phyloP scores from a whole-genome alignment of 2,113 vertebrate genomes.

The Myxocyprinus asiaticus region DNA sequence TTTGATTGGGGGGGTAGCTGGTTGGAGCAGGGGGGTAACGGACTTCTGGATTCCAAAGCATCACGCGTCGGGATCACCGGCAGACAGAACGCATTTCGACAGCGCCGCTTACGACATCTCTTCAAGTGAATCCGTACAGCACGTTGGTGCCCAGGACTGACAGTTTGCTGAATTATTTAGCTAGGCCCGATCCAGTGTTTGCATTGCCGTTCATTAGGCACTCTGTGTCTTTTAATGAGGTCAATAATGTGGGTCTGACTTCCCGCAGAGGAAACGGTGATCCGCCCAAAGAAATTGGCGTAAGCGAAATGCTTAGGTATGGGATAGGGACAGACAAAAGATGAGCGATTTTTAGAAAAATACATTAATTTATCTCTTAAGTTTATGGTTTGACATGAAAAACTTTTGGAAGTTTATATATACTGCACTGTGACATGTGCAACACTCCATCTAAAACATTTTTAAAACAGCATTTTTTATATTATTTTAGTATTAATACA shows the following conservation, averaged over 20 bases:
- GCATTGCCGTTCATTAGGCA: constrained; percentile 69
- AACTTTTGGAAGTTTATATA: too few species aligned
- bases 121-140: constrained; percentile 67
- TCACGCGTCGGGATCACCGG: constrained; percentile 59
- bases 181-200: constrained; percentile 57
- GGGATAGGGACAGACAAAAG: neutral
- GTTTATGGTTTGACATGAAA: too few species aligned
- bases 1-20: constrained; percentile 39
- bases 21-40: constrained; percentile 42
- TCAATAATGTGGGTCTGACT: constrained; percentile 58
- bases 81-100: constrained; percentile 51
- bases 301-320: constrained; percentile 41
- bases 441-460: too few species aligned
- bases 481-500: too few species aligned
- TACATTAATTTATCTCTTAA: neutral
- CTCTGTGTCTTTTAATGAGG: constrained; percentile 73
- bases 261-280: constrained; percentile 23
- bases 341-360: neutral
- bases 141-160: constrained; percentile 60
- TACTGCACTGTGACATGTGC: too few species aligned
- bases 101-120: constrained; percentile 59
- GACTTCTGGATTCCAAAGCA: constrained; percentile 49
- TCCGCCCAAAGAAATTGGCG: constrained; percentile 6
- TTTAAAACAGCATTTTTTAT: too few species aligned
- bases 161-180: constrained; percentile 78